Evolutionary conservation across 2,888 invertebrate species (phyloP).

Genomic region (Cylindroiulus punctatus): DNA sequence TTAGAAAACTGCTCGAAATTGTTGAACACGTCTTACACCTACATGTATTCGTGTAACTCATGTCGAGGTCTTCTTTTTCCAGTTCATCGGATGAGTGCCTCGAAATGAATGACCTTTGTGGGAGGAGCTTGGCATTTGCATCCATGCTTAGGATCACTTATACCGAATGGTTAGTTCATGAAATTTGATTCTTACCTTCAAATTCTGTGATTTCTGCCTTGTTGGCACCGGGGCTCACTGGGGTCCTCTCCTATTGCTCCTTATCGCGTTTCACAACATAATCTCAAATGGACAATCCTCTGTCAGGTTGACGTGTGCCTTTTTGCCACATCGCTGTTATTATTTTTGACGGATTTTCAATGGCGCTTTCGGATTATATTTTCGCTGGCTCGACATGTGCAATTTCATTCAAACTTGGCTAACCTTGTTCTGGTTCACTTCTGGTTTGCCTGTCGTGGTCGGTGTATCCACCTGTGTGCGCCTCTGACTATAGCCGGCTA

Average conservation of each 20-base stretch:
- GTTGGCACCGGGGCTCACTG: background rate
- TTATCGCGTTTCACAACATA: background rate
- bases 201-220: background rate
- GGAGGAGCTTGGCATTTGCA: background rate
- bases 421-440: constrained; percentile 38
- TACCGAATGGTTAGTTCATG: background rate
- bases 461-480: constrained; percentile 16
- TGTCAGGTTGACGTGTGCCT: background rate
- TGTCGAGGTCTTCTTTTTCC: background rate
- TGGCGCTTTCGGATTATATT: background rate
- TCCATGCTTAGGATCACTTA: background rate
- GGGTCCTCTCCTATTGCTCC: background rate
- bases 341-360: background rate
- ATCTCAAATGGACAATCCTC: background rate
- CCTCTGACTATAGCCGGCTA: background rate
- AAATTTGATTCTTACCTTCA: background rate
- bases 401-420: constrained; percentile 20
- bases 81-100: background rate
- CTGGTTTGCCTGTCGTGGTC: background rate
- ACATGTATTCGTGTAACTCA: no score
- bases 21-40: no score
- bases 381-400: background rate
- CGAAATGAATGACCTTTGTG: background rate
- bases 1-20: no score
- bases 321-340: background rate